A percentile compares a stretch with the other conserved stretches of the same genome.
These are phyloP conservation scores for Cecropterus lyciades DNA, from an alignment of 1,140 invertebrate genomes.

Conservation along the genomic window DNA sequence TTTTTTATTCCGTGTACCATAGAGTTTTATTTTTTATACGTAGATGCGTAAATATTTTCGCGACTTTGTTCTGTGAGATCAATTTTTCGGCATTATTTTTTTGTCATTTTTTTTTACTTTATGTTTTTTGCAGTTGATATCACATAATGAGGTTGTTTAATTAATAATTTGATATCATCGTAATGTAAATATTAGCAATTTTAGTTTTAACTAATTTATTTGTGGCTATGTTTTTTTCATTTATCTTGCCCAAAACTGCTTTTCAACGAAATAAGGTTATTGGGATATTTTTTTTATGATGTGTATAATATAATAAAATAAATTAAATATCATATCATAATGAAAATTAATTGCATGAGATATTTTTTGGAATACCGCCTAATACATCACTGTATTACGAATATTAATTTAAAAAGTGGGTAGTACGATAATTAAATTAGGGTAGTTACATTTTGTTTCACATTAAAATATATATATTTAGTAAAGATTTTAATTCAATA, in stretches of 20 bases:
- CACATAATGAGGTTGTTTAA: slow-evolving; percentile 7
- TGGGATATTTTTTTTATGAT: no score
- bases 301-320: no score
- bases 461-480: no score
- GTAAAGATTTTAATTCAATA: no score
- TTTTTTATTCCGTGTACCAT: slow-evolving; percentile 46
- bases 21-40: slow-evolving; percentile 50
- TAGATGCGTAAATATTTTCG: background rate
- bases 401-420: no score
- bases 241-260: slow-evolving; percentile 47
- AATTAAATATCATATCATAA: no score
- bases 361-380: no score
- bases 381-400: no score
- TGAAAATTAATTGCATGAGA: no score
- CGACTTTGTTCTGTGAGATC: slow-evolving; percentile 34
- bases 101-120: slow-evolving; percentile 8
- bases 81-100: background rate
- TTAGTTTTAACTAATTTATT: slow-evolving; percentile 52
- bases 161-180: slow-evolving; percentile 39
- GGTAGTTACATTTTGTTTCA: no score
- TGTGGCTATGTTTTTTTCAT: slow-evolving; percentile 43
- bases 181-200: slow-evolving; percentile 53
- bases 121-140: background rate
- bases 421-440: no score
- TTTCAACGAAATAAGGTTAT: background rate